Base-by-base conservation (phyloP, 2,797 vertebrate species). In the Eremophila alpestris region DNA sequence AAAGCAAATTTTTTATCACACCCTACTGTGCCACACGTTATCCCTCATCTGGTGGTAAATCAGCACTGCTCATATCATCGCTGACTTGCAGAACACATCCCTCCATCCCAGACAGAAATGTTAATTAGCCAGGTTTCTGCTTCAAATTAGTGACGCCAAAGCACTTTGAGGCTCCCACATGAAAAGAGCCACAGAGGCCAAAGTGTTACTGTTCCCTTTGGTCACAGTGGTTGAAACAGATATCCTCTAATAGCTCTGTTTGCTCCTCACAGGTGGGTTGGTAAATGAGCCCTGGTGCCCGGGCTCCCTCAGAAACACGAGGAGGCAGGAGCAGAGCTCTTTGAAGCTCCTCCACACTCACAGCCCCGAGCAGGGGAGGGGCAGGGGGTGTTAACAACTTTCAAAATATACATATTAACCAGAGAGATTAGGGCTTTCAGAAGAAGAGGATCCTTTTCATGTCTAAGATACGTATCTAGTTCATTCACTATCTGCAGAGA, bases 61-160 rank as follows among this genome's bases (percentile, higher is more conserved):
- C 69, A 81, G 32, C 54, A n/a, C 34, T n/a, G 16, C 38, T 89
- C 62, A 5, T 13, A 30, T 68, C 41, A 24, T 26, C 0, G 0
- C 38, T 51, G 69, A 65, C 67, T 81, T 32, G 80, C 77, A 86
- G 88, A 95, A 45, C 43, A 51, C 80, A 67, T 43, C 38, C 41
- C 63, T 94, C 63, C 48, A 55, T 63, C 88, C 51, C 51, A 73
- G 83, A 21, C 40, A 41, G 38, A 51, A 91, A 87, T 15, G 41
- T 40, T 91, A 91, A 96, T 92, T 94, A 96, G 41, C 7, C n/a
- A 86, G 13, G 67, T 94, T 91, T 91, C 89, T 86, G 69, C 80
- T 94, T 91, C 76, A 82, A 79, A 95, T 94, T 70, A 94, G 85
- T 32, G 52, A 73, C 0, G 4, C 34, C 76, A 56, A 68, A 91